Base-by-base conservation (phyloP, 2,113 vertebrate genomes). In the Romanogobio albipinnatus region DNA sequence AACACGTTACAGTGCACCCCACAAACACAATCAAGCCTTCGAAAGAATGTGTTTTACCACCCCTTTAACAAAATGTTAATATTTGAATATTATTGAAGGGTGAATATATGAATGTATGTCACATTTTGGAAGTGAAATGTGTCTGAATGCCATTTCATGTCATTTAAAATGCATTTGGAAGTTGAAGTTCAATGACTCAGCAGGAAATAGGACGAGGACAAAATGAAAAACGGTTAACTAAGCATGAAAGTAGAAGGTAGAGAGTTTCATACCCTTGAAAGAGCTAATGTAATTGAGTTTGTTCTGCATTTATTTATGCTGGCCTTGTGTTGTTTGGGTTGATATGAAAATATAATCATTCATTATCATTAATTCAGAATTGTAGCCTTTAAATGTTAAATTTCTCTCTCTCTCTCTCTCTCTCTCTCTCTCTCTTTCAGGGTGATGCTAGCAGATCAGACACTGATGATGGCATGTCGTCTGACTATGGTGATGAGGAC, bases 371-470 rank as follows among this genome's bases (percentile, higher is more conserved):
- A 47, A 47, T 81, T 49, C 26, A 5, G 26, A 56, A 82, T 56
- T 43, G 26, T 26, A n/a, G n/a, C 6, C 22, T 58, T 68, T 51
- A 81, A 81, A 68, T 81, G 79, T 81, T 33, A 56, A 1, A 29
- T 29, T 29, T 2, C 29, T 24, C 8, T 47, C 61, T 74, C 45
- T 84, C 56, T 71, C 14, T 82, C 49, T 81, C 45, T 84, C 56
- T 2, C 29, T 24, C 8, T 47, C 61, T 74, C 45, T 84, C 56
- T 71, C 14, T 82, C 49, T 81, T 86, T 17, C 90, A 99, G 98
- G 98, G 98, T 0, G 98, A 99, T 17, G 97, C 98, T 87, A 99
- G 94, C 91, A 96, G 95, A 82, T 99, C 98, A 1, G 98, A 99
- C 84, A 89, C 94, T 0, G 97, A 98, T 0, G 97, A 98, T 26